Conservation (phyloP, 2,888 invertebrate species). For the Nysson spinosus region DNA sequence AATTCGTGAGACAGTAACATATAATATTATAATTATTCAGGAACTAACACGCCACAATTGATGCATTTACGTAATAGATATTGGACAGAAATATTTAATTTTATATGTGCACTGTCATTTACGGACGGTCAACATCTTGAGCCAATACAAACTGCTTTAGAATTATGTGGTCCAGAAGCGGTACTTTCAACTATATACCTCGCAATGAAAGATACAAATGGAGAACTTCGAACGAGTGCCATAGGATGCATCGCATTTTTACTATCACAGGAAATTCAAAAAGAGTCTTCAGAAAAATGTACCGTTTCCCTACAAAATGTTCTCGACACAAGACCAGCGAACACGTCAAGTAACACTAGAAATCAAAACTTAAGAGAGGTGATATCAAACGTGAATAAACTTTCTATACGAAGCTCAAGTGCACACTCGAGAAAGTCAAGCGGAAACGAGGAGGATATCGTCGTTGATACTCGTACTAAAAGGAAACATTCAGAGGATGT, state of each 20-base stretch:
- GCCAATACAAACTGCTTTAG: conserved; percentile 65
- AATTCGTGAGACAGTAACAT: background rate
- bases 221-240: conserved; percentile 68
- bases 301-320: conserved; percentile 45
- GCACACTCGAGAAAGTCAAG: conserved; percentile 34
- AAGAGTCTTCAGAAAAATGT: conserved; percentile 49
- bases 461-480: conserved; percentile 1
- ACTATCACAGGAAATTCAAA: conserved; percentile 69
- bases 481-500: background rate
- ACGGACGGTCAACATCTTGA: conserved; percentile 70
- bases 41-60: conserved; percentile 72
- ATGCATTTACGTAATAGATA: conserved; percentile 78
- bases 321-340: conserved; percentile 55
- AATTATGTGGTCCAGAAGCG: conserved; percentile 56
- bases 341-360: conserved; percentile 30
- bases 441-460: conserved; percentile 27
- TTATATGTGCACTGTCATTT: conserved; percentile 74
- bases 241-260: conserved; percentile 69
- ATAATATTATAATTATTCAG: conserved; percentile 65
- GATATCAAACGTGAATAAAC: conserved; percentile 59
- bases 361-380: conserved; percentile 49
- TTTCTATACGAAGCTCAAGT: conserved; percentile 52
- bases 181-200: conserved; percentile 62
- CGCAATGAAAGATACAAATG: conserved; percentile 61
- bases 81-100: conserved; percentile 78